Conservation (phyloP, 2,113 vertebrate species). For the Poeciliopsis turrubarensis region DNA sequence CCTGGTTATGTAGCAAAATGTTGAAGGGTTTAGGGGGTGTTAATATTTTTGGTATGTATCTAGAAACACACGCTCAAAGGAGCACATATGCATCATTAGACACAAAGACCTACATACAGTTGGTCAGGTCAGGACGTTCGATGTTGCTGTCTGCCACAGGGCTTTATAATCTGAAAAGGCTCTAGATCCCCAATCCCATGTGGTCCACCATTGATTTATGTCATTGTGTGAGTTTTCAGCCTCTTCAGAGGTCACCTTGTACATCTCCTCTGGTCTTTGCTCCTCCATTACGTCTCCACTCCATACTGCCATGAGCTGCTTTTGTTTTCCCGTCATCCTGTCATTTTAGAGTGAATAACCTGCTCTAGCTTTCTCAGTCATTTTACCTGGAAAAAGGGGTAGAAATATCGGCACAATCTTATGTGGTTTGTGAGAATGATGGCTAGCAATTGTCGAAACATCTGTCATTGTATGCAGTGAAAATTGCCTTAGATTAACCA, state of each 20-base stretch:
- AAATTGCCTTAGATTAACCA: constrained; percentile 58
- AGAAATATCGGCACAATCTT: constrained; percentile 26
- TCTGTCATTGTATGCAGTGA: constrained; percentile 25
- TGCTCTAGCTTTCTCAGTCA: constrained; percentile 12
- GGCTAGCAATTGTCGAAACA: constrained; percentile 28
- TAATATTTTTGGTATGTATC: neutral
- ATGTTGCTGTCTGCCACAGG: constrained; percentile 58
- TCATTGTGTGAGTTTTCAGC: constrained; percentile 74
- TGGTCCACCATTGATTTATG: constrained; percentile 75
- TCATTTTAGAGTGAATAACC: constrained; percentile 32
- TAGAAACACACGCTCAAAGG: constrained; percentile 14
- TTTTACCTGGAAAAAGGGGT: constrained; percentile 18
- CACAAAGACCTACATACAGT: constrained; percentile 22
- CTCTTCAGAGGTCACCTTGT: constrained; percentile 78
- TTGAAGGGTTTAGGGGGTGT: neutral
- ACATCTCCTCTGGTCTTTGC: constrained; percentile 61
- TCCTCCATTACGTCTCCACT: constrained; percentile 32
- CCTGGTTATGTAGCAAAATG: neutral
- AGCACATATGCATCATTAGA: constrained; percentile 14
- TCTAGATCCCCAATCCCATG: constrained; percentile 61
- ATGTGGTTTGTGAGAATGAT: constrained; percentile 29
- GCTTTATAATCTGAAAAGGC: constrained; percentile 58
- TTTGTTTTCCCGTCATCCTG: constrained; percentile 42
- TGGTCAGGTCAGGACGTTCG: constrained; percentile 26
- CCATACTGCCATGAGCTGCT: constrained; percentile 48